Percentiles rank a stretch among this genome's conserved stretches.
phyloP scores from a whole-genome alignment of 2,113 vertebrate genomes.

The Hippolais icterina region DNA sequence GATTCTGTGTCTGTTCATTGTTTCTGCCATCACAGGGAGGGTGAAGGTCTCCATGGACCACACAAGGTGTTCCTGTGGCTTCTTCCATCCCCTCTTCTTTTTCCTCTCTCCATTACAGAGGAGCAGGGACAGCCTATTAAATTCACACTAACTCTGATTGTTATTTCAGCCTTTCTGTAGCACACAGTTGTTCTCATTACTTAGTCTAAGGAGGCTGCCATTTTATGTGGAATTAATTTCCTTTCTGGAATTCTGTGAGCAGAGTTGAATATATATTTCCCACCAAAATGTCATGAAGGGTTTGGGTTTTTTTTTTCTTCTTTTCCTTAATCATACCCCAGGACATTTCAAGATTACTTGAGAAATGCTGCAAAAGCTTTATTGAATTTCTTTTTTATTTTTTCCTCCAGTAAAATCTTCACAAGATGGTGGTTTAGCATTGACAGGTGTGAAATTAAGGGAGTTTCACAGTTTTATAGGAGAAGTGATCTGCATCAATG shows the following conservation, averaged over 20 bases:
- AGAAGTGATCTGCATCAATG: neutral
- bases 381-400: neutral
- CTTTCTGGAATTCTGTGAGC: conserved; percentile 26
- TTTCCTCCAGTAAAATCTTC: neutral
- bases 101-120: neutral
- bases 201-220: conserved; percentile 25
- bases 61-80: neutral
- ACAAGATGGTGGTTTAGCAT: conserved; percentile 17
- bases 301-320: neutral
- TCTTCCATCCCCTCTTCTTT: neutral
- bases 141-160: neutral
- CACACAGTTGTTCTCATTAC: conserved; percentile 38
- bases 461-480: conserved; percentile 10
- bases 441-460: conserved; percentile 39
- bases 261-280: conserved; percentile 39
- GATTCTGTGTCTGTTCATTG: neutral
- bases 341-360: neutral
- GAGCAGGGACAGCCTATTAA: neutral
- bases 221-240: conserved; percentile 56
- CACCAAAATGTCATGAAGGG: conserved; percentile 7
- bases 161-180: conserved; percentile 17
- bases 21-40: neutral
- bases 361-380: conserved; percentile 15
- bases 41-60: neutral
- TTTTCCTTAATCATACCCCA: conserved; percentile 11